These are phyloP conservation scores for Anoplophora glabripennis DNA, from an alignment of 1,140 invertebrate genomes.

Conservation along the genomic window DNA sequence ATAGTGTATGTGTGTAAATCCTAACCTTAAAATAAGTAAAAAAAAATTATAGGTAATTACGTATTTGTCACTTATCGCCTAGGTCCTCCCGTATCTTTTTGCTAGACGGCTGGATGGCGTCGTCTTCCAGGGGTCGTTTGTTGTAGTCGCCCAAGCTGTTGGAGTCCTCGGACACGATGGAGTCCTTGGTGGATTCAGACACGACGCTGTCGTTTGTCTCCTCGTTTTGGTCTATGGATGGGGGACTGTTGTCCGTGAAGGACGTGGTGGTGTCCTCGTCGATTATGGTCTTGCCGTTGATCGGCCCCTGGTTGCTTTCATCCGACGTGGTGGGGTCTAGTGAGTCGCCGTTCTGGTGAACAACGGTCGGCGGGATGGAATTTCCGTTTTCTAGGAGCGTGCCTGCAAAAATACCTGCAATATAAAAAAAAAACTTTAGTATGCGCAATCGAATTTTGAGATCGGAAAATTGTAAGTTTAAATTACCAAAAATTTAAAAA, in stretches of 20 bases:
- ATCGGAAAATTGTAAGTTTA: too few relatives aligned
- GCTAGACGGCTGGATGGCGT: slow-evolving; percentile 41
- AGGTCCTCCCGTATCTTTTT: slow-evolving; percentile 47
- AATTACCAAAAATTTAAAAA: too few relatives aligned
- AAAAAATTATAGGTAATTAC: slow-evolving; percentile 20
- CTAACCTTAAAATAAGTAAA: slow-evolving; percentile 24
- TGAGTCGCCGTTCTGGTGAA: slow-evolving; percentile 57
- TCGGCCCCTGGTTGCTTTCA: slow-evolving; percentile 55
- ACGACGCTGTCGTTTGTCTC: slow-evolving; percentile 46
- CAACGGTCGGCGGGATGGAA: slow-evolving; percentile 46
- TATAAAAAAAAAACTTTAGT: neutral
- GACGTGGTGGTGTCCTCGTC: slow-evolving; percentile 63
- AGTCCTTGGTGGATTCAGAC: slow-evolving; percentile 47
- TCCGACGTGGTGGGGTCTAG: slow-evolving; percentile 53
- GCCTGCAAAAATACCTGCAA: slow-evolving; percentile 39
- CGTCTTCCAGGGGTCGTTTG: slow-evolving; percentile 44
- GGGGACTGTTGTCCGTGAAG: slow-evolving; percentile 70
- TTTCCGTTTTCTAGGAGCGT: slow-evolving; percentile 45
- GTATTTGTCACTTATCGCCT: slow-evolving; percentile 48
- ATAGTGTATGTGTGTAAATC: slow-evolving; percentile 16
- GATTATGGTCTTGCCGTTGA: slow-evolving; percentile 48
- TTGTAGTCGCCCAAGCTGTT: slow-evolving; percentile 24
- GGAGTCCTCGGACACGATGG: slow-evolving; percentile 25
- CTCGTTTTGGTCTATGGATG: slow-evolving; percentile 42
- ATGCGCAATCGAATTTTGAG: too few relatives aligned